Percentiles rank a stretch among this genome's conserved stretches.
These are phyloP conservation scores for Nymphalis io DNA, from an alignment of 1,140 invertebrate species.

Conservation along the genomic window DNA sequence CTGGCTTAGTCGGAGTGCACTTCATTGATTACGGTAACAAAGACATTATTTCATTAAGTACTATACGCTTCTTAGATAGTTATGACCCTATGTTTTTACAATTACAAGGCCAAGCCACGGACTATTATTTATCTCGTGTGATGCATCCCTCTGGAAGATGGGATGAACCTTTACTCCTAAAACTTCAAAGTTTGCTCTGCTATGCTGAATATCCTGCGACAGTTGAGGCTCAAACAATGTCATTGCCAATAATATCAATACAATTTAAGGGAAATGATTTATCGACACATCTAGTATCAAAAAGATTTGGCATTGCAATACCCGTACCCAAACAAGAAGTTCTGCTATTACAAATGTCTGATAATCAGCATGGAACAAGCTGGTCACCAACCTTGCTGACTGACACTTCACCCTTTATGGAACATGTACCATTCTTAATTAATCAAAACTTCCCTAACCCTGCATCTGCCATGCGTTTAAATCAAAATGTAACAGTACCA, in stretches of 20 bases:
- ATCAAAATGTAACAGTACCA: constrained; percentile 59
- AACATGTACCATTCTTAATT: constrained; percentile 72
- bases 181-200: constrained; percentile 75
- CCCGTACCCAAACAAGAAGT: constrained; percentile 64
- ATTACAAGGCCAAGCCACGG: constrained; percentile 80
- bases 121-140: constrained; percentile 82
- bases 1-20: constrained; percentile 81
- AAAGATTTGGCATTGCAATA: constrained; percentile 59
- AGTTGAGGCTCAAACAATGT: constrained; percentile 62
- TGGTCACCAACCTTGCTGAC: constrained; percentile 55
- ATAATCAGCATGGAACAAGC: constrained; percentile 52
- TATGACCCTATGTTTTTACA: constrained; percentile 78
- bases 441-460: constrained; percentile 75
- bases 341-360: constrained; percentile 53
- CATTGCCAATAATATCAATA: constrained; percentile 69
- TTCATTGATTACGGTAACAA: constrained; percentile 88
- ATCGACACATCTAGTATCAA: constrained; percentile 65
- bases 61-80: constrained; percentile 81
- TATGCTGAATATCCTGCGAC: constrained; percentile 77
- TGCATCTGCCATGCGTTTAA: constrained; percentile 69
- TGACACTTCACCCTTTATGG: constrained; percentile 55
- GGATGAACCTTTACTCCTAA: constrained; percentile 76
- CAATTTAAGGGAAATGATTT: constrained; percentile 75
- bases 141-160: constrained; percentile 73
- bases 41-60: constrained; percentile 79